Evolutionary conservation across 1,140 invertebrate genomes (phyloP), one percentile per base, ranked within the genome.

Genomic region (Oncopodura yosiiana): DNA sequence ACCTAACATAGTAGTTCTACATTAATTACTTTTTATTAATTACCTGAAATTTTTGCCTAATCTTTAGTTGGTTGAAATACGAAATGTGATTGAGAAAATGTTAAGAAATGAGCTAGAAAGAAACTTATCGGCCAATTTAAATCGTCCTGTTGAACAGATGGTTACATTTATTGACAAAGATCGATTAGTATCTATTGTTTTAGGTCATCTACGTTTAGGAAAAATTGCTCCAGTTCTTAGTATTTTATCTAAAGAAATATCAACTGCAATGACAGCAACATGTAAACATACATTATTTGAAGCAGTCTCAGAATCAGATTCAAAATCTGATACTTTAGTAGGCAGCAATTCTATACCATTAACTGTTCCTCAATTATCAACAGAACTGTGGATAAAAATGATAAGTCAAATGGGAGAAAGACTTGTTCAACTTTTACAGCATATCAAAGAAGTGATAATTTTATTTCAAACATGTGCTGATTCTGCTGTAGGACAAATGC

Each of bases 41-140:
- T 9, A n/a, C 8, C n/a, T 8, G n/a, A n/a, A n/a, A n/a, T n/a
- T n/a, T n/a, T n/a, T n/a, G n/a, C 75, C 98, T 58, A 85, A 89
- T 60, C 90, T 88, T 41, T 93, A 99, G 73, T 74, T 99, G n/a
- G 84, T 82, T 56, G 95, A 99, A 78, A 90, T 98, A 81, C 86
- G 93, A 66, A 84, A 87, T 67, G 75, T 95, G 4, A 96, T 99
- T 65, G 90, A 96, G 66, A 94, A 93, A 73, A 94, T 99, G 89
- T 77, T 99, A 58, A 83, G 83, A 45, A 88, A 89, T 42, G 95
- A 99, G 70, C 96, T 98, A 73, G 83, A 87, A 66, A 80, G 85
- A 61, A 94, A 93, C 69, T 82, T 92, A 38, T 87, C 92, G 8
- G 78, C 83, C 8, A 93, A 97, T 72, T 76, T 98, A 27, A 95